Evolutionary conservation across 2,797 vertebrate species (phyloP).

Genomic region (Channa striata): DNA sequence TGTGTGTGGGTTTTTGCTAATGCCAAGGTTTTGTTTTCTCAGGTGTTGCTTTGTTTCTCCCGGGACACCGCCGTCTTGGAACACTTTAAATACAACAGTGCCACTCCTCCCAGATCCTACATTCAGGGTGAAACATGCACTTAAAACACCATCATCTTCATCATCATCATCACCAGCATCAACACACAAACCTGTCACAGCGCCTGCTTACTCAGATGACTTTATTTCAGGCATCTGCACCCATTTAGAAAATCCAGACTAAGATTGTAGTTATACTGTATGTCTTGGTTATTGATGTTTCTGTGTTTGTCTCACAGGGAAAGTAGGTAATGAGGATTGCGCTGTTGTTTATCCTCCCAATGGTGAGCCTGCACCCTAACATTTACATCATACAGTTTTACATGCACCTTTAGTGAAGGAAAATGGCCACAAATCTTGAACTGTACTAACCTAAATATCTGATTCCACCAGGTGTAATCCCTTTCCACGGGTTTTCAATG

Average conservation of each 20-base stretch:
- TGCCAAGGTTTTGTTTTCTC: slow-evolving; percentile 25
- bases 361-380: slow-evolving; percentile 84
- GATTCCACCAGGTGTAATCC: slow-evolving; percentile 91
- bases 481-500: slow-evolving; percentile 99
- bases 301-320: slow-evolving; percentile 82
- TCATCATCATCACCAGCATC: not conserved
- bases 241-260: not conserved
- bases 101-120: slow-evolving; percentile 94
- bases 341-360: slow-evolving; percentile 97
- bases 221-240: not conserved
- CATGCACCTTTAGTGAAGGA: not conserved
- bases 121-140: slow-evolving; percentile 88
- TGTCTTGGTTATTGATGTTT: not conserved
- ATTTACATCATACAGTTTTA: not conserved
- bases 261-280: no score
- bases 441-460: slow-evolving; percentile 10
- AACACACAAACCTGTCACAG: not conserved
- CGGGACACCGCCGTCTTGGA: slow-evolving; percentile 93
- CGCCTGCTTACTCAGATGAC: slow-evolving; percentile 1
- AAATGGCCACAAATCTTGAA: not conserved
- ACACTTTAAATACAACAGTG: slow-evolving; percentile 96
- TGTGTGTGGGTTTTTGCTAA: slow-evolving; percentile 11
- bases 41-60: slow-evolving; percentile 98
- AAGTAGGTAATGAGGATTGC: slow-evolving; percentile 89
- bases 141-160: not conserved